Evolutionary conservation across 2,888 invertebrate species (phyloP).

Genomic region (Lottia gigantea): DNA sequence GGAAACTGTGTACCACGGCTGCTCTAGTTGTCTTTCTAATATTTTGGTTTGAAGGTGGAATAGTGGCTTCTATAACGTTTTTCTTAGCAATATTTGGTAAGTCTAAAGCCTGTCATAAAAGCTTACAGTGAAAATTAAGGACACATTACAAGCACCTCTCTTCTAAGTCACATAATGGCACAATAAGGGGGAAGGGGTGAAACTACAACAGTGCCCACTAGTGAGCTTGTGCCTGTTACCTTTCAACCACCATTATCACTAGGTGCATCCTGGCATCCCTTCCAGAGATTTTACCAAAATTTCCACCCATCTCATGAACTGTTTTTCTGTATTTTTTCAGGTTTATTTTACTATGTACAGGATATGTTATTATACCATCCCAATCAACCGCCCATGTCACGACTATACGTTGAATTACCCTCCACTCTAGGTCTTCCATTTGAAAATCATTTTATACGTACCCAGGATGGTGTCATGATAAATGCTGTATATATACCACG

Average conservation of each 20-base stretch:
- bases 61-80: slow-evolving; percentile 79
- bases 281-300: no score
- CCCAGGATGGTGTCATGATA: slow-evolving; percentile 64
- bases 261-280: no score
- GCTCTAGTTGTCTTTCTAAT: slow-evolving; percentile 78
- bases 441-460: slow-evolving; percentile 81
- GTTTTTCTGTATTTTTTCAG: slow-evolving; percentile 36
- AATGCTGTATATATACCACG: slow-evolving; percentile 69
- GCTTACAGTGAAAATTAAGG: no score
- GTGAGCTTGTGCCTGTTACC: no score
- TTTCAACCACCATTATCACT: no score
- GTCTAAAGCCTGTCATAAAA: slow-evolving; percentile 20
- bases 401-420: slow-evolving; percentile 88
- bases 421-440: slow-evolving; percentile 84
- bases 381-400: slow-evolving; percentile 87
- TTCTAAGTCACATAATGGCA: no score
- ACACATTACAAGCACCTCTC: no score
- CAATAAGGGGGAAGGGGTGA: no score
- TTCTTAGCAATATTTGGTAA: slow-evolving; percentile 79
- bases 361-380: slow-evolving; percentile 86
- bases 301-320: not conserved
- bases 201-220: no score
- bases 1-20: slow-evolving; percentile 81
- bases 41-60: slow-evolving; percentile 86
- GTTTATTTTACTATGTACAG: slow-evolving; percentile 81